A percentile compares a stretch with the other conserved stretches of the same genome.
Evolutionary conservation across 2,888 invertebrate species (phyloP).

Genomic region (Nomada lathburiana): DNA sequence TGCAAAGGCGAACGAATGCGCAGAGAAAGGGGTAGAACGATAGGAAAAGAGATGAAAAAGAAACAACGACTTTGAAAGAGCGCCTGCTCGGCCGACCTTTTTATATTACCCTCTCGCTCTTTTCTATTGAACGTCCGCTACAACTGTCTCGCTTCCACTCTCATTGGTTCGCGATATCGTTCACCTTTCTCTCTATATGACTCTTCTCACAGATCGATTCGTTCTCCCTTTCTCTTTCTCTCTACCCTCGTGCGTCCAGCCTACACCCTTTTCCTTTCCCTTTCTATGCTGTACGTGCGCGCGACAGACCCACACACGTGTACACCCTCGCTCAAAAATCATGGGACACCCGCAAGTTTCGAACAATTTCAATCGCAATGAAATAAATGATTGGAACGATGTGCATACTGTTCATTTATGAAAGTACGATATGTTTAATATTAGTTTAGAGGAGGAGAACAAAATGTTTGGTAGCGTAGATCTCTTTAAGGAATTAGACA

Average conservation of each 20-base stretch:
- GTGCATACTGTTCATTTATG: too few relatives aligned
- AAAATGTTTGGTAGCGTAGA: too few relatives aligned
- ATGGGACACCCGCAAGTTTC: too few relatives aligned
- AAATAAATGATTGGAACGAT: too few relatives aligned
- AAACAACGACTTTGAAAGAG: conserved; percentile 40
- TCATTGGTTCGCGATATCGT: conserved; percentile 5
- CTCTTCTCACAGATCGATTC: conserved; percentile 53
- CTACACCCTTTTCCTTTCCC: conserved; percentile 43
- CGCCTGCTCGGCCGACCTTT: conserved; percentile 15
- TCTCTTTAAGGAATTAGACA: too few relatives aligned
- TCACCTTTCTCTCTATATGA: conserved; percentile 37
- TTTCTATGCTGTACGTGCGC: conserved; percentile 1
- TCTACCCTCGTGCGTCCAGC: conserved; percentile 20
- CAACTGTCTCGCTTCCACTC: background rate
- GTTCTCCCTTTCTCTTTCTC: conserved; percentile 45
- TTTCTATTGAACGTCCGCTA: background rate
- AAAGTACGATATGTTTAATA: too few relatives aligned
- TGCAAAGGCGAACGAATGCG: background rate
- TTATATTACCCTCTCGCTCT: conserved; percentile 4
- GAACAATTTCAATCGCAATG: too few relatives aligned
- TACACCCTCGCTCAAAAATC: too few relatives aligned
- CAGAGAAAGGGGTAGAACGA: conserved; percentile 12
- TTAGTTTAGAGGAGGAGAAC: too few relatives aligned
- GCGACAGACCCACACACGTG: conserved; percentile 5
- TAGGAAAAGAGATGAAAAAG: conserved; percentile 14